A percentile compares a stretch with the other conserved stretches of the same genome.
phyloP scores from a whole-genome alignment of 2,113 vertebrate species.

The Polypterus bichir region DNA sequence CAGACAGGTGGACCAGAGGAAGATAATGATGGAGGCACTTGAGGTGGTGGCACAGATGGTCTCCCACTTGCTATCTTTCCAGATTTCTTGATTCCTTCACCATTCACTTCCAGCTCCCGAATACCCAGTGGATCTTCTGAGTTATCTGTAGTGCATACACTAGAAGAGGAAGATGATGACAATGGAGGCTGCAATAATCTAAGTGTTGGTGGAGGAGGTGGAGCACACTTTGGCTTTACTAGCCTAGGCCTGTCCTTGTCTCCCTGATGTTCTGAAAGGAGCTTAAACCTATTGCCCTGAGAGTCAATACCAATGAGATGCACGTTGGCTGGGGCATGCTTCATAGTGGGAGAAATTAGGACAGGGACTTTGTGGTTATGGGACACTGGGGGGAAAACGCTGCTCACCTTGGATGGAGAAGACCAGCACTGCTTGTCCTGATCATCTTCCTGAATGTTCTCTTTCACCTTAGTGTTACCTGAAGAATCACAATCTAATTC shows the following conservation, averaged over 20 bases:
- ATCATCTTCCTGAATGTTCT: conserved; percentile 54
- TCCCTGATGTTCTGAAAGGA: conserved; percentile 81
- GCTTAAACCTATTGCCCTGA: conserved; percentile 96
- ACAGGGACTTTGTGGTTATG: conserved; percentile 98
- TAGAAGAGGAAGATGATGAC: conserved; percentile 24
- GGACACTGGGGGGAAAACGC: conserved; percentile 50
- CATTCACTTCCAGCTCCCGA: conserved; percentile 47
- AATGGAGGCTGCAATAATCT: conserved; percentile 68
- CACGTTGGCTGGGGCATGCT: conserved; percentile 77
- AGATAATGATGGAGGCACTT: conserved; percentile 70
- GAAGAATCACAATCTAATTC: conserved; percentile 35
- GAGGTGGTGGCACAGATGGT: conserved; percentile 73
- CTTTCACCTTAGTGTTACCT: conserved; percentile 43
- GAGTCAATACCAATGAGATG: conserved; percentile 93
- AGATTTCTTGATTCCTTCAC: conserved; percentile 60
- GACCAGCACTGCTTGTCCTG: conserved; percentile 69
- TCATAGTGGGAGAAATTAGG: conserved; percentile 88
- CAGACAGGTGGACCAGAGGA: conserved; percentile 36
- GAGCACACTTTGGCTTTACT: conserved; percentile 93
- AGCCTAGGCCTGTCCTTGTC: conserved; percentile 84
- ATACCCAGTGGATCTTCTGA: conserved; percentile 36
- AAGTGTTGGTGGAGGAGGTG: conserved; percentile 73
- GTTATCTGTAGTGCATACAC: conserved; percentile 48
- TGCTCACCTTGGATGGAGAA: conserved; percentile 65
- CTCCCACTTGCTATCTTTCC: conserved; percentile 52